phyloP scores from a whole-genome alignment of 1,140 invertebrate genomes.

The Sycophila sp. region DNA sequence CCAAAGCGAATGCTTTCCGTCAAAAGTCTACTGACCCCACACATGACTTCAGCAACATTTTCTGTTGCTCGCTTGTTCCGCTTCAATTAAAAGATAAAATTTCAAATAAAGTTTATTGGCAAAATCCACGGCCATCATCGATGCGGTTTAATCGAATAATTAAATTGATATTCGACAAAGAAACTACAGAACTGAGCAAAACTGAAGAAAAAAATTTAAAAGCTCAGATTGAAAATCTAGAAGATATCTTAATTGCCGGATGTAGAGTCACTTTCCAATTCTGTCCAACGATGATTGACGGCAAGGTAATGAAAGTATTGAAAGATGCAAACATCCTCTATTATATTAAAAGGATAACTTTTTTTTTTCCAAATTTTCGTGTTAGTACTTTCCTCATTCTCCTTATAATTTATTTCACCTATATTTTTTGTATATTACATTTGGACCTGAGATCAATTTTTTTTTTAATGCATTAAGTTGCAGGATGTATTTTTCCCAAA shows the following conservation, averaged over 20 bases:
- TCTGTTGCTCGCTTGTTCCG: not conserved
- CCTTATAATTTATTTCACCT: no score
- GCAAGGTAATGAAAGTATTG: constrained; percentile 6
- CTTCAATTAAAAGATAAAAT: not conserved
- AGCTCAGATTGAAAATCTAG: constrained; percentile 17
- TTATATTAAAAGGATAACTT: no score
- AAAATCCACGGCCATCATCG: constrained; percentile 28
- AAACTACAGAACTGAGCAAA: not conserved
- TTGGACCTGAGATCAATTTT: no score
- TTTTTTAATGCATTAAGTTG: no score
- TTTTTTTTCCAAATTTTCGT: no score
- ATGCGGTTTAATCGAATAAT: constrained; percentile 22
- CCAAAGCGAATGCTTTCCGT: not conserved
- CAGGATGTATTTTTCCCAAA: no score
- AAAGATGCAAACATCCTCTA: no score
- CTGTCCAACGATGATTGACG: constrained; percentile 29
- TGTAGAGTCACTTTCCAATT: not conserved
- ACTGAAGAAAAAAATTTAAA: constrained; percentile 13
- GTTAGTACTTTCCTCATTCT: no score
- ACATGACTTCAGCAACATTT: not conserved
- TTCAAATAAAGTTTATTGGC: constrained; percentile 26
- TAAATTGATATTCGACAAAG: constrained; percentile 8
- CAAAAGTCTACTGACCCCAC: not conserved
- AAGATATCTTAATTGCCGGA: not conserved
- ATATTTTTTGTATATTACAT: no score